Conservation (phyloP, 2,113 vertebrate species). For the Cyanoderma ruficeps region DNA sequence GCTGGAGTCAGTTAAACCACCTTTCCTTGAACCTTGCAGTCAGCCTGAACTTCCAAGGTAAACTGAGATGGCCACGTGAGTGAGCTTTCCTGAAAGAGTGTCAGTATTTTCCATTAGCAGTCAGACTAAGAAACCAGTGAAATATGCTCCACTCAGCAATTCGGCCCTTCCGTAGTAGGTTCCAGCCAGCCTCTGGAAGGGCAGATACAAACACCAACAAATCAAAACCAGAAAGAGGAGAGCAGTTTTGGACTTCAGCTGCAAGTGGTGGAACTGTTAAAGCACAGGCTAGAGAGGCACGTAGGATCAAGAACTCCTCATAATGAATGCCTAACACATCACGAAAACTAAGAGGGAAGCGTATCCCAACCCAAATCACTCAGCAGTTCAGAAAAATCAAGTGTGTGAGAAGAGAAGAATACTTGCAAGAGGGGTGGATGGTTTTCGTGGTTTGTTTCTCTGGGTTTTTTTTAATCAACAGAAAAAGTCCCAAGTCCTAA, state of each 20-base stretch:
- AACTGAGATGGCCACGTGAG: not conserved
- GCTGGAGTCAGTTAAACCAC: not conserved
- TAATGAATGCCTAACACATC: not conserved
- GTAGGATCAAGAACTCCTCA: not conserved
- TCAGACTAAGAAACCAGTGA: not conserved
- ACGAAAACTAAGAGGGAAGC: not conserved
- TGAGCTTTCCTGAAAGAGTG: fast-evolving
- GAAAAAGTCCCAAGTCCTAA: not conserved
- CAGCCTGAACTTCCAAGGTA: not conserved
- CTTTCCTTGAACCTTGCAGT: not conserved
- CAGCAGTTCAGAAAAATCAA: not conserved
- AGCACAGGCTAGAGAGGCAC: not conserved
- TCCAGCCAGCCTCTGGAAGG: not conserved
- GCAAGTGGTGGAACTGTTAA: not conserved
- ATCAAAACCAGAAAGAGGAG: not conserved
- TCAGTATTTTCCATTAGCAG: not conserved
- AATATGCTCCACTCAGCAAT: not conserved
- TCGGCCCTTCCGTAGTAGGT: not conserved
- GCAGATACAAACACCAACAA: not conserved
- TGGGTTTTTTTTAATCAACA: not conserved
- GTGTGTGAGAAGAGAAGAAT: not conserved
- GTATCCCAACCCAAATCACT: not conserved
- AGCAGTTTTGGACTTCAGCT: not conserved
- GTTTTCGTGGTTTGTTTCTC: not conserved
- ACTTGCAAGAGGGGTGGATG: not conserved